These are phyloP conservation scores for Spongilla lacustris DNA, from an alignment of 37 sponge, comb jelly and placozoan species.

Conservation along the genomic window DNA sequence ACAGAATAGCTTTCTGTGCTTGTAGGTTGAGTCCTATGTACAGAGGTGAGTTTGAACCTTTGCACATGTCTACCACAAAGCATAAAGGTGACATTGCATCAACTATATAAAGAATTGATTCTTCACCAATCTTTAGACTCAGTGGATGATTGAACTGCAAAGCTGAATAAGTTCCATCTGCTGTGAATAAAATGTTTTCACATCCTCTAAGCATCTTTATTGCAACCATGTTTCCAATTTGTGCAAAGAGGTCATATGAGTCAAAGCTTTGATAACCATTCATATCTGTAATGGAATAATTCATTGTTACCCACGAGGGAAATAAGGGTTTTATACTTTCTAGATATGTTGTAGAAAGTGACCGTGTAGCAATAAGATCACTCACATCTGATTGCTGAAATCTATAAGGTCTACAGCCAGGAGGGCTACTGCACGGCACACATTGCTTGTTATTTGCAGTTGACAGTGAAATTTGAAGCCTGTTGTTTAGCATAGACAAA, in stretches of 20 bases:
- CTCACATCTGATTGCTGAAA: background rate
- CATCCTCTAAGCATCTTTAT: background rate
- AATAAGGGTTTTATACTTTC: background rate
- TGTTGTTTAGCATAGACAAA: background rate
- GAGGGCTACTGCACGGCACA: background rate
- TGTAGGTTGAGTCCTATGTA: background rate
- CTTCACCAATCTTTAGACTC: background rate
- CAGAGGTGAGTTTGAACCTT: background rate
- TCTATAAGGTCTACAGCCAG: background rate
- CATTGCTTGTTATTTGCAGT: background rate
- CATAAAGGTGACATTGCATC: background rate
- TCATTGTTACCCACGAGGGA: background rate
- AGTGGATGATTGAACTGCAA: background rate
- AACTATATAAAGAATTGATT: background rate
- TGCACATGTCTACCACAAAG: background rate
- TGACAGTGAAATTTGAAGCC: background rate
- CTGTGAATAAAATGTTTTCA: background rate
- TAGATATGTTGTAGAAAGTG: background rate
- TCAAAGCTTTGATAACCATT: background rate
- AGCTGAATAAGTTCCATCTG: background rate
- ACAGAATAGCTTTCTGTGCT: background rate
- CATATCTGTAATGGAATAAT: background rate
- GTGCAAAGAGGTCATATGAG: background rate
- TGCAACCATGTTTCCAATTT: background rate
- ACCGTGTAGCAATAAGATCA: background rate